Base-by-base conservation (phyloP, 2,888 invertebrate genomes). In the Notodonta dromedarius region DNA sequence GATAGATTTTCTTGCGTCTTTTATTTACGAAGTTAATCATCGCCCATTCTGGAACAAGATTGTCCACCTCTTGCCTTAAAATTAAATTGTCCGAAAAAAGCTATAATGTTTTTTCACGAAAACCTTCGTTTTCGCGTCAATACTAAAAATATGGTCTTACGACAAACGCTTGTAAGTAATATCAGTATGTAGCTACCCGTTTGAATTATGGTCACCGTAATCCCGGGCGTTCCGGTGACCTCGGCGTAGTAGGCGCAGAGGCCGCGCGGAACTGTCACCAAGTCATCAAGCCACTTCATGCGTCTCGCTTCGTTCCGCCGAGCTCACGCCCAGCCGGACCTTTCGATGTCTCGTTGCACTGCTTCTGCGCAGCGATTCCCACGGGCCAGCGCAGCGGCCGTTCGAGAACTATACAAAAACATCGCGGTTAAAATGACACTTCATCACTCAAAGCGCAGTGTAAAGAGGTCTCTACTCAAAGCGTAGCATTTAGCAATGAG, bases 261-360 rank as follows among this genome's bases (percentile, higher is more conserved):
- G 77, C 79, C 79, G 72, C 75, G 80, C 78, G 77, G 81, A 79
- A 81, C 82, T 83, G 85, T 82, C 90, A 86, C 87, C 90, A 86
- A 85, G 78, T 76, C 69, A 52, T 52, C 24, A 32, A 52, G 82
- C 72, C 14, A n/a, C 40, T 56, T 44, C 90, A 88, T 90, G 92
- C 77, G 77, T 78, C 66, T 76, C 83, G 76, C 76, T 92, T 91
- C 89, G 91, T 89, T 89, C 89, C 91, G 85, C 86, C 77, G 74
- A 79, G 74, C 78, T 79, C 80, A 80, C 77, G 82, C 77, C 80
- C 84, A 79, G 80, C 78, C 77, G 72, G 71, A 62, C 66, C 72
- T 74, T 68, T 69, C 62, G 65, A 61, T 62, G 65, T 65, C 67
- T 76, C 68, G 74, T 70, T 76, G 77, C 74, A 74, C 72, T 70